Percentiles rank a stretch among this genome's conserved stretches.
Evolutionary conservation across 2,113 vertebrate genomes (phyloP).

Genomic region (Cyprinodon variegatus): DNA sequence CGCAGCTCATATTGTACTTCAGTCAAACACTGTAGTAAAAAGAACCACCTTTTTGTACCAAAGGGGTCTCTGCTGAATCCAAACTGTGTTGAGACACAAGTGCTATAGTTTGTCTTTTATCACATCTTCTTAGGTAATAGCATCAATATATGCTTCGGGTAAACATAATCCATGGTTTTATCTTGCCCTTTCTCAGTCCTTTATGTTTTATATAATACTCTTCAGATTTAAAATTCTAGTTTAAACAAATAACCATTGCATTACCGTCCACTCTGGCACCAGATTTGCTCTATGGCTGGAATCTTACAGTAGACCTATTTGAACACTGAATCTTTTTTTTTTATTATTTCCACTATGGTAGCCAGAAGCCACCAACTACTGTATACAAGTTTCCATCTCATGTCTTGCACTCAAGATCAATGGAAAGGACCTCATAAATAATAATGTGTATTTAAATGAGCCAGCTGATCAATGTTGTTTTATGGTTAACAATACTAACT

Average conservation of each 20-base stretch:
- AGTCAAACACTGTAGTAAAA: background rate
- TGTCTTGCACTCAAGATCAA: too few species aligned
- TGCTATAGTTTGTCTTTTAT: background rate
- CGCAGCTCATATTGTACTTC: background rate
- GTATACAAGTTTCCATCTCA: too few species aligned
- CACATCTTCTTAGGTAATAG: background rate
- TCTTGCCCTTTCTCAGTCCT: background rate
- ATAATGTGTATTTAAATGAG: too few species aligned
- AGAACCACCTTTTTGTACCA: background rate
- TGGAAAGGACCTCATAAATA: too few species aligned
- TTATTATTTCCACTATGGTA: background rate
- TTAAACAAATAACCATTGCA: background rate
- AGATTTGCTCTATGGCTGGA: background rate
- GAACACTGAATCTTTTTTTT: background rate
- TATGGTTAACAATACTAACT: too few species aligned
- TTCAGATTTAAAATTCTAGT: background rate
- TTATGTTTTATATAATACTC: background rate
- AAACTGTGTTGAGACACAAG: background rate
- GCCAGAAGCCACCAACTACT: too few species aligned
- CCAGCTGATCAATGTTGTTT: too few species aligned
- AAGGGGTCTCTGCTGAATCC: background rate
- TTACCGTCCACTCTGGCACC: background rate
- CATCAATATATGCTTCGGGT: background rate
- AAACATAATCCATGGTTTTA: background rate
- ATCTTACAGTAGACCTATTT: background rate